Conservation (phyloP, 1,140 invertebrate species). For the Lepidostoma basale region DNA sequence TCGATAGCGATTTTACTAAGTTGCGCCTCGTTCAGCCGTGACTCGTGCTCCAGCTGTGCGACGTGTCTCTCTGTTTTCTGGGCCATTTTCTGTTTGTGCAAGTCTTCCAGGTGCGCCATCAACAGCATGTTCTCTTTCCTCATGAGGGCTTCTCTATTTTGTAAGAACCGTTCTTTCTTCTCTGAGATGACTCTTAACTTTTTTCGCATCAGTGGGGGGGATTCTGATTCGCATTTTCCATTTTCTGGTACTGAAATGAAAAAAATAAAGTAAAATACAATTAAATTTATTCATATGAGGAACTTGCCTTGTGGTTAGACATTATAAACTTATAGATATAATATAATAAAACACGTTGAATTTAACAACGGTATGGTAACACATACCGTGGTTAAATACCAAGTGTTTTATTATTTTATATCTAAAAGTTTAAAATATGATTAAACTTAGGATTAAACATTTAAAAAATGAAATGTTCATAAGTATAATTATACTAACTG, state of each 20-base stretch:
- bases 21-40: background rate
- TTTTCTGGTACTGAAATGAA: background rate
- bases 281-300: too few species aligned
- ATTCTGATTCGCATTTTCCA: background rate
- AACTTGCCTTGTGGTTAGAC: too few species aligned
- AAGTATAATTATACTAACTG: too few species aligned
- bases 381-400: too few species aligned
- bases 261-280: too few species aligned
- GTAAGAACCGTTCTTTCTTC: background rate
- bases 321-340: too few species aligned
- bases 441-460: too few species aligned
- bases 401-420: too few species aligned
- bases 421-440: too few species aligned
- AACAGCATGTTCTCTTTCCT: background rate
- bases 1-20: background rate
- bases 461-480: too few species aligned
- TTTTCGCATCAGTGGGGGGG: background rate
- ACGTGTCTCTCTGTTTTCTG: background rate
- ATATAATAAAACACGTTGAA: too few species aligned
- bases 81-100: background rate
- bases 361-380: too few species aligned
- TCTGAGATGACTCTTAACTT: background rate
- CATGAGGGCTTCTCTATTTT: background rate
- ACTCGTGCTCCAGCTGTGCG: background rate
- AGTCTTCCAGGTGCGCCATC: background rate